phyloP scores from a whole-genome alignment of 2,888 invertebrate genomes.

The Gisinianus flammeolus region DNA sequence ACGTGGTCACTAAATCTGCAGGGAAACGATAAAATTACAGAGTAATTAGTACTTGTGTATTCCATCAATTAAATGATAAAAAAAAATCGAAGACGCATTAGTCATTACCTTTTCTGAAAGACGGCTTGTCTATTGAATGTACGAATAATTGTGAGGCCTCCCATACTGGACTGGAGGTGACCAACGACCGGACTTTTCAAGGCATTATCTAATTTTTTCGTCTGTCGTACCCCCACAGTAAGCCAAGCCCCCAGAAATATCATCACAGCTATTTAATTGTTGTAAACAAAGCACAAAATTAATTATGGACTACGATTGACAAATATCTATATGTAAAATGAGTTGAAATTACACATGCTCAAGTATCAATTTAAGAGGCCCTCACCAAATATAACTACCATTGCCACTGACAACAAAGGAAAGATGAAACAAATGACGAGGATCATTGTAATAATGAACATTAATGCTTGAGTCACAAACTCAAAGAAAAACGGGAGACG shows the following conservation, averaged over 20 bases:
- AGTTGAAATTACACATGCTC: not conserved
- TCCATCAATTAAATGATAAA: not conserved
- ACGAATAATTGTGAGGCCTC: conserved; percentile 65
- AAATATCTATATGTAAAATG: not conserved
- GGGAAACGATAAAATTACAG: conserved; percentile 37
- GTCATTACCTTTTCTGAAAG: conserved; percentile 61
- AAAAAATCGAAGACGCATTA: not conserved
- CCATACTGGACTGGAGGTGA: conserved; percentile 64
- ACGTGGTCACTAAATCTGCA: conserved; percentile 62
- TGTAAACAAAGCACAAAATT: not conserved
- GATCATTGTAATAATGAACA: conserved; percentile 62
- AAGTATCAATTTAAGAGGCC: too few relatives aligned
- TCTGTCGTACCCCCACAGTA: conserved; percentile 60
- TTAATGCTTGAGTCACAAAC: conserved; percentile 64
- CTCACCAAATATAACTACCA: conserved; percentile 61
- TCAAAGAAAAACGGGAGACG: conserved; percentile 65
- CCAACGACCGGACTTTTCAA: conserved; percentile 65
- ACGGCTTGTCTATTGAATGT: conserved; percentile 63
- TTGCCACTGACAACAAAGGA: conserved; percentile 61
- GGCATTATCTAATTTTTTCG: conserved; percentile 64
- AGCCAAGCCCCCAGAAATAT: conserved; percentile 59
- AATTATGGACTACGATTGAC: not conserved
- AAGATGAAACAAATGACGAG: conserved; percentile 62
- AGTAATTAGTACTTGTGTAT: conserved; percentile 43
- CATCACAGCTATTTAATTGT: conserved; percentile 54